Conservation (phyloP, 2,113 vertebrate genomes). For the Micromys minutus region DNA sequence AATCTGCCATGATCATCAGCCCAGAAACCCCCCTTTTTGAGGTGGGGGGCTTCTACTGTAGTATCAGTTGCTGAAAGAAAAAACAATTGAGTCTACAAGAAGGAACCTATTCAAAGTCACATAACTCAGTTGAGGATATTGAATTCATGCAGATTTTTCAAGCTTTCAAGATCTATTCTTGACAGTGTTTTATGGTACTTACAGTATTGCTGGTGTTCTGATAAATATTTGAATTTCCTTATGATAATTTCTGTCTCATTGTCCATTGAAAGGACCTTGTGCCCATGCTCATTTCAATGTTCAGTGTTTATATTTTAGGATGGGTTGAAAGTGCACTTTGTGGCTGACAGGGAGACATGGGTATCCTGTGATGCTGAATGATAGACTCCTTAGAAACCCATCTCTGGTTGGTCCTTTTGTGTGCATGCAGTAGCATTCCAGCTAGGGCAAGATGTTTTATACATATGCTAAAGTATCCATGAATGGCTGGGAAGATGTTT, state of each 20-base stretch:
- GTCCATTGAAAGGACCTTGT: background rate
- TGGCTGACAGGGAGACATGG: background rate
- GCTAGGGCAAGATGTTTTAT: constrained; percentile 52
- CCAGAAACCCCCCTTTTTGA: background rate
- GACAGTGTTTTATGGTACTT: background rate
- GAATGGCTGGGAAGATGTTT: constrained; percentile 29
- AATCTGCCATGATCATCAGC: background rate
- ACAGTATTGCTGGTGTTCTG: background rate
- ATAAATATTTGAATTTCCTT: background rate
- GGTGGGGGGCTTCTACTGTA: background rate
- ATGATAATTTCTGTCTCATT: background rate
- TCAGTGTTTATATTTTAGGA: background rate
- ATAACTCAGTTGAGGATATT: background rate
- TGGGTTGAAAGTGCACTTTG: background rate
- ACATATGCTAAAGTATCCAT: constrained; percentile 60
- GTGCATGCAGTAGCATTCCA: constrained; percentile 24
- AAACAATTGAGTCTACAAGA: background rate
- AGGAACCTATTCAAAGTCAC: background rate
- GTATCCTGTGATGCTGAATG: background rate
- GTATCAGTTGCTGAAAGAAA: background rate
- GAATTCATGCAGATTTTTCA: background rate
- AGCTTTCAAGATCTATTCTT: background rate
- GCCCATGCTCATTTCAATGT: background rate
- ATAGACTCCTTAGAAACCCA: constrained; percentile 37
- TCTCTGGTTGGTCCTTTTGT: constrained; percentile 45